These are phyloP conservation scores for Sebastes aleutianus DNA, from an alignment of 2,797 vertebrate genomes.

Conservation along the genomic window DNA sequence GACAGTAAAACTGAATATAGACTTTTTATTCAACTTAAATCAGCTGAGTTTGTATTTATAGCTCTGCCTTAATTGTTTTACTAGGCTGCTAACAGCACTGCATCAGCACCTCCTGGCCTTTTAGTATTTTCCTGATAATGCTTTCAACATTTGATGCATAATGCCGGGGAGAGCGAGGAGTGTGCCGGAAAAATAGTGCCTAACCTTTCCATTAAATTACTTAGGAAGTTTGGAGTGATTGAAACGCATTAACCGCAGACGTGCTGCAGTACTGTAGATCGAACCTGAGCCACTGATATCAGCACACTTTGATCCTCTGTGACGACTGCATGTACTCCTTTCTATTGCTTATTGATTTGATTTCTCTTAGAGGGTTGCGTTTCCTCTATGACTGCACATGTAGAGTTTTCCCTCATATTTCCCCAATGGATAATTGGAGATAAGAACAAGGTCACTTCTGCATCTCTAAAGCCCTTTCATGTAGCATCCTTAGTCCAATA, in stretches of 20 bases:
- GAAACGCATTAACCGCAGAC: slow-evolving; percentile 80
- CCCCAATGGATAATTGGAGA: background rate
- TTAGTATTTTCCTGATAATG: slow-evolving; percentile 68
- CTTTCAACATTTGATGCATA: slow-evolving; percentile 67
- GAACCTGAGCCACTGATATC: slow-evolving; percentile 69
- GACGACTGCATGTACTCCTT: slow-evolving; percentile 54
- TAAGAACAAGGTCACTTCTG: background rate
- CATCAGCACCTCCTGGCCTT: slow-evolving; percentile 67
- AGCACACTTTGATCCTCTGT: slow-evolving; percentile 43
- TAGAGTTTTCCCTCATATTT: slow-evolving; percentile 8
- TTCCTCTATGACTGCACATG: background rate
- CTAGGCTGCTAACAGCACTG: slow-evolving; percentile 65
- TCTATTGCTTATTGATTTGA: slow-evolving; percentile 72
- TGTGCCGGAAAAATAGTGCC: slow-evolving; percentile 50
- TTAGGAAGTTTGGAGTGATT: slow-evolving; percentile 72
- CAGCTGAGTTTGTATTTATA: slow-evolving; percentile 72
- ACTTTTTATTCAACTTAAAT: slow-evolving; percentile 70
- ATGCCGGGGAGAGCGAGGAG: slow-evolving; percentile 37
- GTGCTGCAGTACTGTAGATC: slow-evolving; percentile 77
- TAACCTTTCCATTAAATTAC: slow-evolving; percentile 77
- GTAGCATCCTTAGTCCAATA: background rate
- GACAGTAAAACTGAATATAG: slow-evolving; percentile 53
- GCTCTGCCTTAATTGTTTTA: slow-evolving; percentile 69
- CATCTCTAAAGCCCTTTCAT: background rate
- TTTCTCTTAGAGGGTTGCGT: slow-evolving; percentile 30